Evolutionary conservation across 2,797 vertebrate genomes (phyloP).

Genomic region (Eulemur rubriventer): DNA sequence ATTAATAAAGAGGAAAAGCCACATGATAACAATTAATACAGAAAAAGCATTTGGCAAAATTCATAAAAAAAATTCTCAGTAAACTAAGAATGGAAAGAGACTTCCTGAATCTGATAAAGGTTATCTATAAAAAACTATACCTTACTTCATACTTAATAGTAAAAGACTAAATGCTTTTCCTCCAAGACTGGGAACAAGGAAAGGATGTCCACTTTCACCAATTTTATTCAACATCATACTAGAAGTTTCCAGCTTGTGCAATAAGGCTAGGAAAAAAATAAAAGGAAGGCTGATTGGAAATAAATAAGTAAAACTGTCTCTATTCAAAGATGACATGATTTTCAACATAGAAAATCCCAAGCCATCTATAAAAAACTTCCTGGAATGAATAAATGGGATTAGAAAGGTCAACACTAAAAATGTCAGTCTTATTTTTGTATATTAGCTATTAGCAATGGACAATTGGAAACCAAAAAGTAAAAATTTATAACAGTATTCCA

Average conservation of each 20-base stretch:
- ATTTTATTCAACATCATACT: background rate
- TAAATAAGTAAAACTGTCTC: background rate
- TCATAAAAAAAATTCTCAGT: background rate
- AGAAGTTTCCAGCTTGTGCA: background rate
- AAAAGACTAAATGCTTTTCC: background rate
- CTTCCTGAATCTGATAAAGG: background rate
- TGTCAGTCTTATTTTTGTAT: background rate
- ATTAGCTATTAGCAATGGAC: background rate
- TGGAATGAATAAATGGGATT: background rate
- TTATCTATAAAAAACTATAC: background rate
- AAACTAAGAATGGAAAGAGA: background rate
- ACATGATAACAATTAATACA: background rate
- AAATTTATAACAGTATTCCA: background rate
- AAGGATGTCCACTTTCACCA: background rate
- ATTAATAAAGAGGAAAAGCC: background rate
- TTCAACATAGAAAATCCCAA: background rate
- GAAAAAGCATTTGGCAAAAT: background rate
- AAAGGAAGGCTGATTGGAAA: background rate
- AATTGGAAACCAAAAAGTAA: background rate
- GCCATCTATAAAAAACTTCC: background rate
- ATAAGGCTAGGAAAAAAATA: background rate
- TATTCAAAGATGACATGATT: background rate
- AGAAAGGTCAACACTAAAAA: background rate
- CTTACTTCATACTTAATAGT: background rate
- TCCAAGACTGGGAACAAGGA: background rate